These are phyloP conservation scores for Carassius auratus DNA, from an alignment of 2,113 vertebrate species.

Conservation along the genomic window DNA sequence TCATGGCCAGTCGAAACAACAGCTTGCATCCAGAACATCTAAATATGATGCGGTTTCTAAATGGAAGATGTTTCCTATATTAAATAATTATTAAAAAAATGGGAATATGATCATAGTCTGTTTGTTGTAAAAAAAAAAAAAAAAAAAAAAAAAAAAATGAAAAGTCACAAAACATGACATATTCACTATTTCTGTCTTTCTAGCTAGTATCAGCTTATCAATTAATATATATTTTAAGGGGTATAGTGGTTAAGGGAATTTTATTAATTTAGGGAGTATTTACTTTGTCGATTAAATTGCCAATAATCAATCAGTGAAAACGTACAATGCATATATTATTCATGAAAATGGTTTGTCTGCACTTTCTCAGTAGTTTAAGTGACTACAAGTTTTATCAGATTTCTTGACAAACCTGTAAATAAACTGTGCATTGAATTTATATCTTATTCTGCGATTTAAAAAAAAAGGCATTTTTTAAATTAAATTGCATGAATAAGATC, in stretches of 20 bases:
- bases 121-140: neutral
- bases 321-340: neutral
- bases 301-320: neutral
- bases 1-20: conserved; percentile 1
- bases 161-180: neutral
- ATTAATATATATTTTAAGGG: neutral
- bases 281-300: neutral
- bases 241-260: neutral
- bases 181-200: neutral
- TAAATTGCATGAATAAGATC: too few species aligned
- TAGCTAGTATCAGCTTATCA: neutral
- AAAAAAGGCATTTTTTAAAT: too few species aligned
- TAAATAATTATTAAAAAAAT: neutral
- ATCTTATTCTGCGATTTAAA: too few species aligned
- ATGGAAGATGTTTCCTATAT: conserved; percentile 9
- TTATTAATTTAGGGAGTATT: neutral
- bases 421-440: neutral
- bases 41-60: conserved; percentile 50
- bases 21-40: conserved; percentile 32
- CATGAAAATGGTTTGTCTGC: neutral
- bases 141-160: neutral
- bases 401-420: neutral
- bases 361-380: neutral
- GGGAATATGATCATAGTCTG: neutral
- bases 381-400: neutral